Percentiles rank a stretch among this genome's conserved stretches.
phyloP scores from a whole-genome alignment of 2,797 vertebrate genomes.

The Acipenser oxyrinchus region DNA sequence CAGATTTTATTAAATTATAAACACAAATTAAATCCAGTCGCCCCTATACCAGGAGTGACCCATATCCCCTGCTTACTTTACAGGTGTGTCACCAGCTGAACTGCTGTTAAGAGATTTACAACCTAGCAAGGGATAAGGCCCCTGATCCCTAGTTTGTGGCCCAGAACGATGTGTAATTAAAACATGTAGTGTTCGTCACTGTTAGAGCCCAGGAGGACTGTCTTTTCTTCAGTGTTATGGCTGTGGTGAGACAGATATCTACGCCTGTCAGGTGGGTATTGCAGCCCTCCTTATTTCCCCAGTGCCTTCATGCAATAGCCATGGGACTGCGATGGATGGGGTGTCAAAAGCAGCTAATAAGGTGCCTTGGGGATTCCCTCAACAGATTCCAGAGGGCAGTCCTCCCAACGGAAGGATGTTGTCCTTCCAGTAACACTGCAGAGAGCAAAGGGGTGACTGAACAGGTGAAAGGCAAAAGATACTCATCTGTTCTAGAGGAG shows the following conservation, averaged over 20 bases:
- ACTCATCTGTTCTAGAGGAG: neutral
- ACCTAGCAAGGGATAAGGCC: no score
- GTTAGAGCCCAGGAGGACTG: no score
- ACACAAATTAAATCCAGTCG: no score
- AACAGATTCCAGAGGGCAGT: neutral
- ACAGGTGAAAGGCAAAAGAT: neutral
- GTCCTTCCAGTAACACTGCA: neutral
- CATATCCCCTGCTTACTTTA: no score
- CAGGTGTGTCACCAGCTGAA: no score
- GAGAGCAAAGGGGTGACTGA: neutral
- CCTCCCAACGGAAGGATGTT: neutral
- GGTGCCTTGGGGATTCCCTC: neutral
- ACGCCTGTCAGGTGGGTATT: neutral
- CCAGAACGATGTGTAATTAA: no score
- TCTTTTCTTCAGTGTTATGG: no score
- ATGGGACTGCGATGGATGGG: neutral
- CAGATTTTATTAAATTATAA: no score
- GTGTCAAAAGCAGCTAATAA: neutral
- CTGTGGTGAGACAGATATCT: neutral
- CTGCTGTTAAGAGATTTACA: no score
- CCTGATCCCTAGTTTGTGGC: no score
- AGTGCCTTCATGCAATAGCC: neutral
- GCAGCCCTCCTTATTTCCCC: neutral
- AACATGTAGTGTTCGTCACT: no score
- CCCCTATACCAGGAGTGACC: no score